phyloP scores from a whole-genome alignment of 1,140 invertebrate species.

The Philotrypesis tridentata region DNA sequence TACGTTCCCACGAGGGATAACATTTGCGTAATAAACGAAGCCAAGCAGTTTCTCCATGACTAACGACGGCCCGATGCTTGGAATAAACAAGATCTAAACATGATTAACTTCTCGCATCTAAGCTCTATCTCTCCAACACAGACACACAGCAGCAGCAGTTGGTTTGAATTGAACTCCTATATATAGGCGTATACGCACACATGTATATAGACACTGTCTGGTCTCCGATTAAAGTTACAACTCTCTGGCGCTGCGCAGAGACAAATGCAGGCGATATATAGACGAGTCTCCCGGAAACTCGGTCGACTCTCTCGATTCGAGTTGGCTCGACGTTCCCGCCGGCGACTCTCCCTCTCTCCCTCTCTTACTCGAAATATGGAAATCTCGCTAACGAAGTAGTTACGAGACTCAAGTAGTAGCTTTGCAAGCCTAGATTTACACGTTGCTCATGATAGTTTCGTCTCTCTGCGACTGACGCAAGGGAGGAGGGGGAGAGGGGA shows the following conservation, averaged over 20 bases:
- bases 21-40: too few relatives aligned
- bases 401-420: slow-evolving; percentile 13
- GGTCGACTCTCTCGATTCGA: neutral
- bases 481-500: neutral
- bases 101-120: neutral
- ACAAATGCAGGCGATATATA: neutral
- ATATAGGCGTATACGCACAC: neutral
- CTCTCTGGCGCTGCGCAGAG: neutral
- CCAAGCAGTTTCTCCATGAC: neutral
- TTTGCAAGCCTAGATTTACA: neutral
- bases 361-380: slow-evolving; percentile 50
- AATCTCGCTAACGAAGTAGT: slow-evolving; percentile 47
- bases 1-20: too few relatives aligned
- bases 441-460: neutral
- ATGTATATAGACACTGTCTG: neutral
- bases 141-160: too few relatives aligned
- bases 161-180: neutral
- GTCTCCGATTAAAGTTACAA: slow-evolving; percentile 17
- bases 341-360: neutral
- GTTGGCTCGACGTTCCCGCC: neutral
- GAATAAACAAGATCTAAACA: neutral
- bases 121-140: neutral
- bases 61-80: neutral
- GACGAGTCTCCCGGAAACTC: neutral
- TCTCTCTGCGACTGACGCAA: neutral